A percentile compares a stretch with the other conserved stretches of the same genome.
Evolutionary conservation across 2,888 invertebrate species (phyloP).

Genomic region (Thumatha senex): DNA sequence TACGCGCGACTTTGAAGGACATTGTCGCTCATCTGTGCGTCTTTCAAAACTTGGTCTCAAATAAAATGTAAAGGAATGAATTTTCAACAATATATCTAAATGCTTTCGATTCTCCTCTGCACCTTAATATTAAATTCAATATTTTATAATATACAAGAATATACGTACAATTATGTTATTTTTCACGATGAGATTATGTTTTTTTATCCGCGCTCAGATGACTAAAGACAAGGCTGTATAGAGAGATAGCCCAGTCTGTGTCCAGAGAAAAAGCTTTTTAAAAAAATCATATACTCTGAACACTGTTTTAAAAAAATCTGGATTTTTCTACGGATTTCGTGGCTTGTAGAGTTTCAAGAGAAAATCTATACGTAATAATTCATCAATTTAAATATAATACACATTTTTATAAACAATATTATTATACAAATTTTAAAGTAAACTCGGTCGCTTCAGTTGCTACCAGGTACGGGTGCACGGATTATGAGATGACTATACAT

Average conservation of each 20-base stretch:
- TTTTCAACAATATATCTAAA: conserved; percentile 42
- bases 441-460: too few species aligned
- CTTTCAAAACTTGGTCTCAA: conserved; percentile 37
- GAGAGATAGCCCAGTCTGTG: conserved; percentile 36
- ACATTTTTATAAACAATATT: background rate
- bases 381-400: conserved; percentile 5
- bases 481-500: too few species aligned
- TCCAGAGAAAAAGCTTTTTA: conserved; percentile 6
- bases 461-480: too few species aligned
- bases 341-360: conserved; percentile 38
- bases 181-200: conserved; percentile 64
- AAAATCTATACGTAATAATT: background rate
- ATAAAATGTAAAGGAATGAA: conserved; percentile 52
- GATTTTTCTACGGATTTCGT: conserved; percentile 37
- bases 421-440: too few species aligned
- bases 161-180: conserved; percentile 61
- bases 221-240: conserved; percentile 46
- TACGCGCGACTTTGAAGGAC: conserved; percentile 34
- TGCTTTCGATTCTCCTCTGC: conserved; percentile 36
- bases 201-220: conserved; percentile 50
- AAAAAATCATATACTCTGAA: conserved; percentile 11
- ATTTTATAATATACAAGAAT: conserved; percentile 77
- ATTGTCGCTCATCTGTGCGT: conserved; percentile 62
- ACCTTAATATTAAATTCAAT: conserved; percentile 50
- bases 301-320: conserved; percentile 30